Base-by-base conservation (phyloP, 1,140 invertebrate genomes). In the Myzus persicae region DNA sequence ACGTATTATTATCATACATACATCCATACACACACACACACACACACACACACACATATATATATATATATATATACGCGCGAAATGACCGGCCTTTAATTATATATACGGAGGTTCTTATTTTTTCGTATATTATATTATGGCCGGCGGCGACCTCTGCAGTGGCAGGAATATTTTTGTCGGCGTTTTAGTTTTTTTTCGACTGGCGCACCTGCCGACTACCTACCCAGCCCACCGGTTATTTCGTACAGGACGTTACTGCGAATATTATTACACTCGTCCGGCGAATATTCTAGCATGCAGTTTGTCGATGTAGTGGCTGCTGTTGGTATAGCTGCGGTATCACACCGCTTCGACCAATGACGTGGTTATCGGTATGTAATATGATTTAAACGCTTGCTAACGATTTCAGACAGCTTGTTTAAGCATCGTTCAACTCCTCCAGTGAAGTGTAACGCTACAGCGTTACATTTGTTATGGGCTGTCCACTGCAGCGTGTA, bases 81-180 rank as follows among this genome's bases (percentile, higher is more conserved):
- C n/a, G n/a, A 91, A 91, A 91, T 48, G 67, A 81, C 91, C 91
- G 76, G 76, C 44, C 76, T 92, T 84, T 92, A 92, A 92, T 92
- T 92, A 54, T 51, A 46, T 82, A 9, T 84, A 40, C 82, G 84
- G 6, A 2, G 44, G 76, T 92, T 92, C 91, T 92, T 82, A 44
- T 92, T 82, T 92, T 82, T 22, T 22, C 48, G 20, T 51, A 22
- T 51, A 51, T 51, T 67, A n/a, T n/a, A 59, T 59, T 31, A 76
- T n/a, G 31, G 14, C 31, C 31, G n/a, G 59, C 14, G 14, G 22
- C 59, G 5, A 76, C 59, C 59, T 76, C 20, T 76, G 59, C n/a
- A 6, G 31, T 76, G 59, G n/a, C 14, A 26, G 42, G 1, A 44
- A 31, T 31, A 14, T n/a, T 82, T 87, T 87, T 5, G 22, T 84